phyloP scores from a whole-genome alignment of 1,140 invertebrate species.

The Notospermus geniculatus region DNA sequence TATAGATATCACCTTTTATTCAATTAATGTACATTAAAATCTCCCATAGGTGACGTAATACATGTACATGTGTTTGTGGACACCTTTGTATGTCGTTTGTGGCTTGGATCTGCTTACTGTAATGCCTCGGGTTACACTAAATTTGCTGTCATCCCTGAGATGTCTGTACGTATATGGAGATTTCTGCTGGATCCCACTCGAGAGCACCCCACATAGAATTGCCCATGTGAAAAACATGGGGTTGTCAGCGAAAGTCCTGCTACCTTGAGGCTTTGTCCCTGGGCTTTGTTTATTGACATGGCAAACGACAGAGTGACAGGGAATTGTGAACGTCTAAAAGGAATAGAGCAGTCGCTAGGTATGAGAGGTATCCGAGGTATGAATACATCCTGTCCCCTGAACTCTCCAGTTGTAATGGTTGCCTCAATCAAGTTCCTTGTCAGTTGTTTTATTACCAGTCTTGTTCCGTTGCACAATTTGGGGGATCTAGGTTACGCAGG shows the following conservation, averaged over 20 bases:
- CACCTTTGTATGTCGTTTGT: too few species aligned
- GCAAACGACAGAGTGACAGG: conserved; percentile 57
- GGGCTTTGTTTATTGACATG: conserved; percentile 62
- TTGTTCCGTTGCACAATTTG: conserved; percentile 51
- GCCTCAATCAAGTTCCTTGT: conserved; percentile 24
- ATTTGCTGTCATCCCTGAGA: too few species aligned
- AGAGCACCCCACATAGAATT: conserved; percentile 41
- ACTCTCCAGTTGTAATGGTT: conserved; percentile 20
- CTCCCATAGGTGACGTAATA: too few species aligned
- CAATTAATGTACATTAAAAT: too few species aligned
- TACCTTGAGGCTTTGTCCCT: conserved; percentile 56
- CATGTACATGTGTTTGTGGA: too few species aligned
- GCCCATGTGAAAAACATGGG: conserved; percentile 37
- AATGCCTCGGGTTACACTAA: too few species aligned
- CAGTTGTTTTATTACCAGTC: conserved; percentile 37
- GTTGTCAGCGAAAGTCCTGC: conserved; percentile 29
- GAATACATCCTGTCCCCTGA: conserved; percentile 21
- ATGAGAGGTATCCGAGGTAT: conserved; percentile 27
- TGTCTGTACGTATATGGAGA: too few species aligned
- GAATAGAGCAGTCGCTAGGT: conserved; percentile 30
- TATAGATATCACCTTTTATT: too few species aligned
- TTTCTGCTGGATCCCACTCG: too few species aligned
- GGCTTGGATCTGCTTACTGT: too few species aligned
- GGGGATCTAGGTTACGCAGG: too few species aligned
- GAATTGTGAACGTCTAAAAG: conserved; percentile 60